Conservation (phyloP, 2,888 invertebrate species). For the Drosophila putrida region DNA sequence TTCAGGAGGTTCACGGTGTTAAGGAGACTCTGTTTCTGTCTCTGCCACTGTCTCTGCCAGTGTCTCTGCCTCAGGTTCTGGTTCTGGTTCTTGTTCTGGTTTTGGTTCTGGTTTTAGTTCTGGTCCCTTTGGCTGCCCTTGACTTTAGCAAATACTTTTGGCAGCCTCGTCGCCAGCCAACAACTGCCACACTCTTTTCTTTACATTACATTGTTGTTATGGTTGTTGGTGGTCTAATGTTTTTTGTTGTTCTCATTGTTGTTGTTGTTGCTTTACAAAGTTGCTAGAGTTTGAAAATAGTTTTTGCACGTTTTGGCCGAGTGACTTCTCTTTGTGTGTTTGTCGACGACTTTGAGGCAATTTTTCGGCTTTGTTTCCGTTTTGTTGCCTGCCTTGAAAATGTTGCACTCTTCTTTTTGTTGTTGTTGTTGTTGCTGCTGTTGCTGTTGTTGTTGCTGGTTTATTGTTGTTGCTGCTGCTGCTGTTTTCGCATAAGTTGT, state of each 20-base stretch:
- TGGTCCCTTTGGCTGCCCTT: slow-evolving; percentile 66
- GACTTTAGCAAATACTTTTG: slow-evolving; percentile 78
- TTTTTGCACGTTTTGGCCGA: slow-evolving; percentile 78
- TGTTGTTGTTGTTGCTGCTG: slow-evolving; percentile 9
- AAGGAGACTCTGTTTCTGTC: background rate
- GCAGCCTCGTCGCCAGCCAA: slow-evolving; percentile 77
- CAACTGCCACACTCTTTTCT: slow-evolving; percentile 45
- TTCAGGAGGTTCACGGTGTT: no score
- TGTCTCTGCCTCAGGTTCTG: slow-evolving; percentile 13
- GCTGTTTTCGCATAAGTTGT: slow-evolving; percentile 36
- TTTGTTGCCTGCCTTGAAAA: slow-evolving; percentile 63
- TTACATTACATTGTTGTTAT: slow-evolving; percentile 17
- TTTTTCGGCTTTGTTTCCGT: slow-evolving; percentile 74
- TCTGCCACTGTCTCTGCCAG: background rate
- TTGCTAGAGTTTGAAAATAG: slow-evolving; percentile 71
- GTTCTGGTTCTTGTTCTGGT: background rate
- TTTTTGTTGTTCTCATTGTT: slow-evolving; percentile 14
- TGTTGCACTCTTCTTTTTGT: slow-evolving; percentile 61
- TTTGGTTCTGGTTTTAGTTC: slow-evolving; percentile 15
- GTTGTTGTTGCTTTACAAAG: slow-evolving; percentile 45
- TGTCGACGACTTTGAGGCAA: slow-evolving; percentile 58
- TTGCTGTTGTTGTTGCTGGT: slow-evolving; percentile 18
- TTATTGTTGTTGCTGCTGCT: slow-evolving; percentile 3
- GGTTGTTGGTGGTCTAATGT: slow-evolving; percentile 24
- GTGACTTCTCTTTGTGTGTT: slow-evolving; percentile 68